Percentiles rank a stretch among this genome's conserved stretches.
phyloP scores from a whole-genome alignment of 2,888 invertebrate species.

The Gryllus longicercus region DNA sequence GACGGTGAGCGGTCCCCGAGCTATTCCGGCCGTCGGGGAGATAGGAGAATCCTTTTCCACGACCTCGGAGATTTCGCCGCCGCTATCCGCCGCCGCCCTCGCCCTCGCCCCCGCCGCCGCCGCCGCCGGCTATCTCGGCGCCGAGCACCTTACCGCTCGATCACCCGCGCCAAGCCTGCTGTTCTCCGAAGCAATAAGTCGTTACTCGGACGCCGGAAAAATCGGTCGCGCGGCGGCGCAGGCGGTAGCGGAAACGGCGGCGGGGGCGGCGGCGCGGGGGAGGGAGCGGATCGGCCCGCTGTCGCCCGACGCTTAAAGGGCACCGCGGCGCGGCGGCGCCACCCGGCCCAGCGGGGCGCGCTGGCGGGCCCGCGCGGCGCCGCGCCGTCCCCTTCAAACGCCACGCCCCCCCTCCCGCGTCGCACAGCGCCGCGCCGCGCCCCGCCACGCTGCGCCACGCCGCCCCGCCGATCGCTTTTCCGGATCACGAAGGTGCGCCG shows the following conservation, averaged over 20 bases:
- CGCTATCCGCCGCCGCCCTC: background rate
- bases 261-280: no score
- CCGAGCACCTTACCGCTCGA: background rate
- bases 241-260: background rate
- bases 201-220: background rate
- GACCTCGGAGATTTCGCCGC: background rate
- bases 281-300: background rate
- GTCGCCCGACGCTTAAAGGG: background rate
- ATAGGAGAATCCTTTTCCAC: constrained; percentile 17
- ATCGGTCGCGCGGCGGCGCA: background rate
- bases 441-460: background rate
- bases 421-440: background rate
- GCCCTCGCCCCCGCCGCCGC: no score
- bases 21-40: background rate
- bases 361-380: background rate
- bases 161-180: background rate
- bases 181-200: background rate
- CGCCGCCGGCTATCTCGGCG: background rate
- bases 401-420: background rate
- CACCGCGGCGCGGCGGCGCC: background rate
- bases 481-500: background rate
- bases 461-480: background rate
- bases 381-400: background rate
- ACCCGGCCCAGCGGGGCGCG: background rate
- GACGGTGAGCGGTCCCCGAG: constrained; percentile 10